phyloP scores from a whole-genome alignment of 1,140 invertebrate genomes.

The Lutraria rhynchaena region DNA sequence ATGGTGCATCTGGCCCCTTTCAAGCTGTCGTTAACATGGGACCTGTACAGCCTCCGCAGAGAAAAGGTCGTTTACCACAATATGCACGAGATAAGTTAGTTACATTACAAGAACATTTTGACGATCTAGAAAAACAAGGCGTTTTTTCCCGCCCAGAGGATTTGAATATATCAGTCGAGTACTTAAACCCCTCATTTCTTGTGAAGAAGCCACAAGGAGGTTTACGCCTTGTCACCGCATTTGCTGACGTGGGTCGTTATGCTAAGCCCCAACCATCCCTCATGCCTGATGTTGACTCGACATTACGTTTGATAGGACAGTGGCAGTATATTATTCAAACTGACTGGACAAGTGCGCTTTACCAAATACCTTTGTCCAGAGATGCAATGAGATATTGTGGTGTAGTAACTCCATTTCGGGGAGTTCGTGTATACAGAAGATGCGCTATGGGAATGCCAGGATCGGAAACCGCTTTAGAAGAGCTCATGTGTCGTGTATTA shows the following conservation, averaged over 20 bases:
- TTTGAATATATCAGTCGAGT: constrained; percentile 52
- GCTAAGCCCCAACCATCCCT: constrained; percentile 55
- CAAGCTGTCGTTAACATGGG: constrained; percentile 54
- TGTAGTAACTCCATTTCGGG: constrained; percentile 61
- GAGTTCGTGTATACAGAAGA: constrained; percentile 59
- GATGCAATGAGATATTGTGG: constrained; percentile 64
- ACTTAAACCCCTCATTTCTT: constrained; percentile 60
- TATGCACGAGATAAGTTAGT: constrained; percentile 44
- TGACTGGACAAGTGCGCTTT: constrained; percentile 65
- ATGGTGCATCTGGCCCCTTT: constrained; percentile 47
- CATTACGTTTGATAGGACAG: constrained; percentile 28
- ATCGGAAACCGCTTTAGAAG: constrained; percentile 64
- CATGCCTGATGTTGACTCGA: constrained; percentile 62
- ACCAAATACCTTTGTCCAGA: constrained; percentile 59
- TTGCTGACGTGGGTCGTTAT: constrained; percentile 57
- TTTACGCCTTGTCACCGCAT: constrained; percentile 60
- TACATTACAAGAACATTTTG: constrained; percentile 34
- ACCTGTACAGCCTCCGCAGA: constrained; percentile 60
- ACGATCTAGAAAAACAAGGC: constrained; percentile 48
- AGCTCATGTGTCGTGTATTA: constrained; percentile 64
- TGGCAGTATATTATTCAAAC: constrained; percentile 63
- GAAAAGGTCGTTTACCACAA: constrained; percentile 57
- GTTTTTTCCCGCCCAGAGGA: constrained; percentile 62
- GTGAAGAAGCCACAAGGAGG: constrained; percentile 60
- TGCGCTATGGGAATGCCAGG: constrained; percentile 69